These are phyloP conservation scores for Mactromeris polynyma DNA, from an alignment of 2,888 invertebrate species.

Conservation along the genomic window DNA sequence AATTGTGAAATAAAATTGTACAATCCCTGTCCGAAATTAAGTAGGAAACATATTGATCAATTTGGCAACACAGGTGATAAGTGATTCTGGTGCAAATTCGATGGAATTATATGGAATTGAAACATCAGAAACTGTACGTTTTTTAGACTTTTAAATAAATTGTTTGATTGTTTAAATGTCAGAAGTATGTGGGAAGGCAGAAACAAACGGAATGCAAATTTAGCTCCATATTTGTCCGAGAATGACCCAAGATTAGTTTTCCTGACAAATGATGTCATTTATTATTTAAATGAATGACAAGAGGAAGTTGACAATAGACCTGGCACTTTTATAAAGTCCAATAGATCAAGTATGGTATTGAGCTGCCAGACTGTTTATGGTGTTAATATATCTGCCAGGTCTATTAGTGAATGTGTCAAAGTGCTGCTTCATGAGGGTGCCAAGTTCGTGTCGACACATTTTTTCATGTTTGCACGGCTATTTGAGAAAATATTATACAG, in stretches of 20 bases:
- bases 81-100: slow-evolving; percentile 53
- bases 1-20: slow-evolving; percentile 42
- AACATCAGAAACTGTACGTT: slow-evolving; percentile 62
- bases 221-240: slow-evolving; percentile 23
- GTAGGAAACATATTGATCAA: slow-evolving; percentile 53
- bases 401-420: no score
- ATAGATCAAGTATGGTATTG: no score
- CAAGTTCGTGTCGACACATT: no score
- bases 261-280: slow-evolving; percentile 35
- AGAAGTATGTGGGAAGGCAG: slow-evolving; percentile 45
- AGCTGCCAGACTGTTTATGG: no score
- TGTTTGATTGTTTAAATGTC: slow-evolving; percentile 66
- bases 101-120: slow-evolving; percentile 44
- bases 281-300: slow-evolving; percentile 36
- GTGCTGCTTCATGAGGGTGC: no score
- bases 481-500: no score
- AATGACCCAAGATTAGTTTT: slow-evolving; percentile 41
- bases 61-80: slow-evolving; percentile 57
- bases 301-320: no score
- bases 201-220: slow-evolving; percentile 40
- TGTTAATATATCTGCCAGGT: no score
- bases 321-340: no score
- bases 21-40: slow-evolving; percentile 48
- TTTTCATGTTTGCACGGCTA: no score
- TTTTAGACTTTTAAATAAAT: slow-evolving; percentile 59